A percentile compares a stretch with the other conserved stretches of the same genome.
Conservation (phyloP, 2,797 vertebrate species). For the Austrolebias charrua region DNA sequence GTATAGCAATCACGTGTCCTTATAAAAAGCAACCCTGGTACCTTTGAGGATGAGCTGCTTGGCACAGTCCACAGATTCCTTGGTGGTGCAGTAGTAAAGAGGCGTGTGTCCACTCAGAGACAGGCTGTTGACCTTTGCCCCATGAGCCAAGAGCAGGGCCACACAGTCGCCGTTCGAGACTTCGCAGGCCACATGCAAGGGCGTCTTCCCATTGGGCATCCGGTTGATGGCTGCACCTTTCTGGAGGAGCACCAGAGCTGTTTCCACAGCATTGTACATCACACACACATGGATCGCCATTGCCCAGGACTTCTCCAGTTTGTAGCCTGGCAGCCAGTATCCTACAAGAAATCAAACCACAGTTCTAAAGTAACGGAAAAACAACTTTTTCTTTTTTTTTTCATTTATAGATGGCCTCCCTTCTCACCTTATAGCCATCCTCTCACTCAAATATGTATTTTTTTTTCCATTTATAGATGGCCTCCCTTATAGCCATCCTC, state of each 20-base stretch:
- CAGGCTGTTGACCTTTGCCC: conserved; percentile 85
- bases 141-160: conserved; percentile 83
- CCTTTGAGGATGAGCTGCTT: conserved; percentile 89
- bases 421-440: too few relatives aligned
- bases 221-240: conserved; percentile 88
- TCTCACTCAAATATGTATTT: too few relatives aligned
- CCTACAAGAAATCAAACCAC: conserved; percentile 73
- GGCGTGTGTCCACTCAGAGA: conserved; percentile 90
- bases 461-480: too few relatives aligned
- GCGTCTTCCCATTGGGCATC: conserved; percentile 93
- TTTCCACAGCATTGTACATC: conserved; percentile 88
- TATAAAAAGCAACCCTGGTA: conserved; percentile 58
- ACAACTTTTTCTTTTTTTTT: too few relatives aligned
- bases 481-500: too few relatives aligned
- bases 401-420: too few relatives aligned
- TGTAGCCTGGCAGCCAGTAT: conserved; percentile 94
- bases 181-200: conserved; percentile 91
- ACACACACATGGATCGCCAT: conserved; percentile 91
- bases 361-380: too few relatives aligned
- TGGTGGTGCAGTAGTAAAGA: conserved; percentile 88
- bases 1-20: too few relatives aligned
- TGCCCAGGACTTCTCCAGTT: conserved; percentile 93
- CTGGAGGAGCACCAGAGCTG: conserved; percentile 84
- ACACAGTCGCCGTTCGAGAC: conserved; percentile 84
- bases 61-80: conserved; percentile 86